Evolutionary conservation across 2,888 invertebrate species (phyloP).

Genomic region (Acanthosoma haemorrhoidale): DNA sequence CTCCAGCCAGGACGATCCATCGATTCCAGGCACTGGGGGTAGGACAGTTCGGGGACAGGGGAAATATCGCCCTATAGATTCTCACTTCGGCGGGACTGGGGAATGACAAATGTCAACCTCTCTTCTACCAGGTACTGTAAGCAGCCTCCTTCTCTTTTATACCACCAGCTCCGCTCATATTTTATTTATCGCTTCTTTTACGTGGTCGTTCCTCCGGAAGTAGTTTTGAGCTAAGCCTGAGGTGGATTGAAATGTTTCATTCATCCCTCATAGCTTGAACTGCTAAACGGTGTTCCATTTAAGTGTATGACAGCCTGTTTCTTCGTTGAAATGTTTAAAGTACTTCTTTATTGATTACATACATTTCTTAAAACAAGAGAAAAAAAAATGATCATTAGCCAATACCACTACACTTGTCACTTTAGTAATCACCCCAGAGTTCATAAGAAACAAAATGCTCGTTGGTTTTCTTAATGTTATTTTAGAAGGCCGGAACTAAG

Average conservation of each 20-base stretch:
- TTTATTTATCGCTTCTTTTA: background rate
- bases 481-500: too few relatives aligned
- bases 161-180: background rate
- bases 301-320: too few relatives aligned
- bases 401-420: too few relatives aligned
- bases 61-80: constrained; percentile 10
- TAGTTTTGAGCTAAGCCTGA: background rate
- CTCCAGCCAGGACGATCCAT: background rate
- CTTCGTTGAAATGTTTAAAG: too few relatives aligned
- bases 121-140: background rate
- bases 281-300: background rate
- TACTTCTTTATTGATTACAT: too few relatives aligned
- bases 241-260: background rate
- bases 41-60: background rate
- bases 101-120: constrained; percentile 22
- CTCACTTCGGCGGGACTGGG: background rate
- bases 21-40: background rate
- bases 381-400: too few relatives aligned
- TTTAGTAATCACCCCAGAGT: too few relatives aligned
- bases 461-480: too few relatives aligned
- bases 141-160: constrained; percentile 1
- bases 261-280: background rate
- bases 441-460: too few relatives aligned
- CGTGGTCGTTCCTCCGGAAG: background rate
- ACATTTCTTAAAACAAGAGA: too few relatives aligned